Evolutionary conservation across 1,140 invertebrate genomes (phyloP).

Genomic region (Aphelinus atriplicis): DNA sequence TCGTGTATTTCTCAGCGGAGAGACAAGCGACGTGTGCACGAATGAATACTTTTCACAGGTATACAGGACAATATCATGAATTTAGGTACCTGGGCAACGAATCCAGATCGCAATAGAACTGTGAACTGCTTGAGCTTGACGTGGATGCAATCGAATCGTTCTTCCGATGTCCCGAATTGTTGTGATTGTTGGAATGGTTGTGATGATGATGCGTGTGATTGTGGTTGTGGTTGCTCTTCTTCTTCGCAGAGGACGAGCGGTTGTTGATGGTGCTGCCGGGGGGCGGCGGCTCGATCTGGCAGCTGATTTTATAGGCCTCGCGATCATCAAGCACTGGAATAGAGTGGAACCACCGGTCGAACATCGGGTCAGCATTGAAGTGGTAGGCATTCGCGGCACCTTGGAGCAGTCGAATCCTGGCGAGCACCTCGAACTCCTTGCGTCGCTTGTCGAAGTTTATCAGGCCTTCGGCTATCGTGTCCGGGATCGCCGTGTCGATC

Average conservation of each 20-base stretch:
- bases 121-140: slow-evolving; percentile 84
- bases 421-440: slow-evolving; percentile 98
- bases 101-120: slow-evolving; percentile 85
- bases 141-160: slow-evolving; percentile 92
- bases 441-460: slow-evolving; percentile 99
- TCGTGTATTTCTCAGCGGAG: too few relatives aligned
- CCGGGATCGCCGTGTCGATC: slow-evolving; percentile 97
- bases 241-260: slow-evolving; percentile 49
- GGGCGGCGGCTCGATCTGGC: slow-evolving; percentile 84
- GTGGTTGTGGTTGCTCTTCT: slow-evolving; percentile 55
- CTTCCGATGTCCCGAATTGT: slow-evolving; percentile 78
- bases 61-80: too few relatives aligned
- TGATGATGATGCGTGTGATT: slow-evolving; percentile 49
- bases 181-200: slow-evolving; percentile 54
- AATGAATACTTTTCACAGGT: too few relatives aligned
- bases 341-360: slow-evolving; percentile 93
- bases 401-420: slow-evolving; percentile 95
- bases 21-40: too few relatives aligned
- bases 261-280: slow-evolving; percentile 58
- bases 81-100: slow-evolving; percentile 62
- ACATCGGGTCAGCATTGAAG: slow-evolving; percentile 82
- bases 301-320: slow-evolving; percentile 90
- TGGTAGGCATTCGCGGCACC: slow-evolving; percentile 97
- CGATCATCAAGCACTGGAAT: slow-evolving; percentile 89
- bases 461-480: slow-evolving; percentile 83